Conservation (phyloP, 2,113 vertebrate genomes). For the Thomomys bottae region DNA sequence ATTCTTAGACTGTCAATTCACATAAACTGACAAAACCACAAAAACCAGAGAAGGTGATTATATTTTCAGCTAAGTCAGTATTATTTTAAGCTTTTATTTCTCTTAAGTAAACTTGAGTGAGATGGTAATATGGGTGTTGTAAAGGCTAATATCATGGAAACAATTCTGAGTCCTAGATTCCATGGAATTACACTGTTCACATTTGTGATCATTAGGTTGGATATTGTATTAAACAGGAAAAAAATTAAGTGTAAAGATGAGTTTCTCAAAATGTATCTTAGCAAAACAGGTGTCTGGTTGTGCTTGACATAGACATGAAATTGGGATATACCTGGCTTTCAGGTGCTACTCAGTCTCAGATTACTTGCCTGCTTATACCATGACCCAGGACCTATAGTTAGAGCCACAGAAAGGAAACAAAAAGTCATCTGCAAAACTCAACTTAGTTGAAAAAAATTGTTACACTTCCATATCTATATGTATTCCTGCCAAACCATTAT, state of each 20-base stretch:
- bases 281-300: background rate
- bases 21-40: background rate
- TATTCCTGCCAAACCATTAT: background rate
- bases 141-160: background rate
- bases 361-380: no score
- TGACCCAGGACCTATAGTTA: background rate
- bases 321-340: no score
- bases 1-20: no score
- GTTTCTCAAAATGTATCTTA: background rate
- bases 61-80: background rate
- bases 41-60: accelerated
- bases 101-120: background rate
- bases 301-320: background rate
- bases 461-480: background rate
- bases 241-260: background rate
- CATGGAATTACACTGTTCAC: background rate
- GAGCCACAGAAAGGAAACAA: background rate
- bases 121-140: background rate
- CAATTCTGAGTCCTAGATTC: background rate
- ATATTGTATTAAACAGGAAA: background rate
- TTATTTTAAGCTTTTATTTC: background rate
- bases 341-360: background rate
- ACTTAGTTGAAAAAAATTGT: background rate
- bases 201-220: background rate
- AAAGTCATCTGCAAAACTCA: background rate